A percentile compares a stretch with the other conserved stretches of the same genome.
phyloP scores from a whole-genome alignment of 2,113 vertebrate species.

The Anhinga anhinga region DNA sequence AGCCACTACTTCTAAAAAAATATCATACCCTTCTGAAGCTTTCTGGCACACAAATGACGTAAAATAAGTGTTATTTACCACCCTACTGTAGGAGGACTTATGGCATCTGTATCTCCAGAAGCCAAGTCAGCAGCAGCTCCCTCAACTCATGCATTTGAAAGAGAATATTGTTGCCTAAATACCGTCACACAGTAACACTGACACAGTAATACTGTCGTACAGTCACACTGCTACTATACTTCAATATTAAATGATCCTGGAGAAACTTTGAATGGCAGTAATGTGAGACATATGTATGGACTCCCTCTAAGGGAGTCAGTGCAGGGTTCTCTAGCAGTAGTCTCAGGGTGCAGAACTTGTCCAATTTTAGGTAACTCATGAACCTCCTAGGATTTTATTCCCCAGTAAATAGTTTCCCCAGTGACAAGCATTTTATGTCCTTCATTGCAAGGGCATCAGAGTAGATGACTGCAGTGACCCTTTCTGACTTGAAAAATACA shows the following conservation, averaged over 20 bases:
- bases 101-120: neutral
- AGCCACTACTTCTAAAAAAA: neutral
- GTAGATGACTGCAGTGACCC: neutral
- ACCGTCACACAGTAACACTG: too few relatives aligned
- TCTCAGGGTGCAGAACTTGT: neutral
- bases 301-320: neutral
- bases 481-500: neutral
- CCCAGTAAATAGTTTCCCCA: neutral
- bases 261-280: neutral
- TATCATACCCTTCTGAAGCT: neutral
- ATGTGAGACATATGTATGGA: fast-evolving
- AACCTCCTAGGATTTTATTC: neutral
- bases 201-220: too few relatives aligned
- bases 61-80: neutral
- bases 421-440: neutral
- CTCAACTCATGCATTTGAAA: neutral
- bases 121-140: neutral
- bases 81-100: neutral
- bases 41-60: neutral
- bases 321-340: neutral
- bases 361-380: neutral
- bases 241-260: neutral
- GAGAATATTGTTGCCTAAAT: neutral
- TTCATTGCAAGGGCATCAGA: neutral
- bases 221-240: too few relatives aligned